Percentiles rank a stretch among this genome's conserved stretches.
These are phyloP conservation scores for Synanceia verrucosa DNA, from an alignment of 2,797 vertebrate genomes.

Conservation along the genomic window DNA sequence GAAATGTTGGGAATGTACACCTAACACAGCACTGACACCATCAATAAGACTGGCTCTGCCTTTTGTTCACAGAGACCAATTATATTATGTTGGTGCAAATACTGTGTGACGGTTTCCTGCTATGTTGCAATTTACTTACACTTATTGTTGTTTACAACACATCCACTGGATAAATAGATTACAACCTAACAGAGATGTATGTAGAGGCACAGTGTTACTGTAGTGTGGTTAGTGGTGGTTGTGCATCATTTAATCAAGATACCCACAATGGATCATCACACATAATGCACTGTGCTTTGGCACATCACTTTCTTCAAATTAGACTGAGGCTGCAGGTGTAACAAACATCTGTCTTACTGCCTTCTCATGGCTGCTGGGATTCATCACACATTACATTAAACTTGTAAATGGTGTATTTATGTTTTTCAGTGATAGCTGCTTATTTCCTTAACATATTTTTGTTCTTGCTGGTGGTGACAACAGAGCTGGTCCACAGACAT, in stretches of 20 bases:
- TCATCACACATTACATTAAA: conserved; percentile 25
- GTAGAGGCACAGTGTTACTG: conserved; percentile 1
- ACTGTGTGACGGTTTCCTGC: neutral
- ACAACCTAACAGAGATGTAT: conserved; percentile 1
- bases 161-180: neutral
- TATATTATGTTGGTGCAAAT: neutral
- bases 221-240: conserved; percentile 2
- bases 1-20: conserved; percentile 48
- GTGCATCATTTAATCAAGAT: conserved; percentile 45
- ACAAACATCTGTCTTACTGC: conserved; percentile 40
- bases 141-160: neutral
- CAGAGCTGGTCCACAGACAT: no score
- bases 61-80: conserved; percentile 31
- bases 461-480: neutral
- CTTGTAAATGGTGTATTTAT: conserved; percentile 10
- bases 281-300: conserved; percentile 19
- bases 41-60: conserved; percentile 34
- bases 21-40: conserved; percentile 34
- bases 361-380: conserved; percentile 12
- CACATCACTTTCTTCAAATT: conserved; percentile 31
- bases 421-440: neutral
- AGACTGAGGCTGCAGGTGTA: conserved; percentile 49
- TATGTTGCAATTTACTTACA: neutral
- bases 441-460: neutral
- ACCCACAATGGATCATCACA: conserved; percentile 33